Evolutionary conservation across 2,888 invertebrate genomes (phyloP).

Genomic region (Eupithecia subfuscata): DNA sequence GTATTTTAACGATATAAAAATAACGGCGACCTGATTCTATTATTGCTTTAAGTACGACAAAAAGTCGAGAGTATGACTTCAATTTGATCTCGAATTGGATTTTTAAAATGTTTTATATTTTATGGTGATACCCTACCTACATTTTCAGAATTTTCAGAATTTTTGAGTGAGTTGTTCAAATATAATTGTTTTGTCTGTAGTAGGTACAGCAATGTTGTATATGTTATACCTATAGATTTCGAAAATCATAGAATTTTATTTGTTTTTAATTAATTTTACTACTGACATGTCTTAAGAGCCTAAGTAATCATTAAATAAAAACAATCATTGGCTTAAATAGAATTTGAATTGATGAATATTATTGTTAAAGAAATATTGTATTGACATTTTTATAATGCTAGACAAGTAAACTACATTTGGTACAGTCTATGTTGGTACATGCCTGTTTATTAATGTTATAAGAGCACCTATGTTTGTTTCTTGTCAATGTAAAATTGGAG

Average conservation of each 20-base stretch:
- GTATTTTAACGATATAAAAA: constrained; percentile 20
- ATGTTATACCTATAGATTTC: constrained; percentile 6
- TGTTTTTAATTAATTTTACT: constrained; percentile 13
- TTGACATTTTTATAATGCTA: constrained; percentile 17
- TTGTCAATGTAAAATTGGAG: constrained; percentile 66
- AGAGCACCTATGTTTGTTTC: constrained; percentile 48
- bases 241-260: constrained; percentile 19
- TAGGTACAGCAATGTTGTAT: constrained; percentile 7
- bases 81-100: constrained; percentile 80
- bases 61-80: constrained; percentile 72
- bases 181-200: constrained; percentile 10
- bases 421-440: background rate
- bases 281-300: constrained; percentile 5
- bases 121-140: constrained; percentile 14
- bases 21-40: constrained; percentile 70
- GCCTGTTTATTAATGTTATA: background rate
- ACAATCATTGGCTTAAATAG: constrained; percentile 1
- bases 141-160: constrained; percentile 40
- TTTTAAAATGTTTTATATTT: constrained; percentile 56
- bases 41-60: constrained; percentile 76
- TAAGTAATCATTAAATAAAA: constrained; percentile 9
- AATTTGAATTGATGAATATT: constrained; percentile 19
- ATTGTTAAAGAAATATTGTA: constrained; percentile 27
- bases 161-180: constrained; percentile 33
- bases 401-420: constrained; percentile 2